Conservation (phyloP, 30 jellyfish, hydroid and myxozoan genomes). For the Mastigias papua region DNA sequence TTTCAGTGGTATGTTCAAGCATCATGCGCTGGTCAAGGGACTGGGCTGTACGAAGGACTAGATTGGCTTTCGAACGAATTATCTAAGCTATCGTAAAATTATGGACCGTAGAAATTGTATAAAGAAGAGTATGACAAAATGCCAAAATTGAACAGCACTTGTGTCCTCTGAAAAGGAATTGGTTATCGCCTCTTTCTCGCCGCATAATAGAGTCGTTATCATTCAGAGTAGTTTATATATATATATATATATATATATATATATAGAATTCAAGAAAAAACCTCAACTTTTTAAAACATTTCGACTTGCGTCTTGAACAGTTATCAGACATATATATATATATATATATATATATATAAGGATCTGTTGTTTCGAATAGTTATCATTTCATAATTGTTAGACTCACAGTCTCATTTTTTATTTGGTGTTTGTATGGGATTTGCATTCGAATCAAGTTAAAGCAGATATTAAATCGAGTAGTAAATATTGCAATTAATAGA, state of each 20-base stretch:
- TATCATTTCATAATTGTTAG: neutral
- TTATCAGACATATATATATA: too few relatives aligned
- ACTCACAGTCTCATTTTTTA: neutral
- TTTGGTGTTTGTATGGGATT: neutral
- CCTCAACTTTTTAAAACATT: too few relatives aligned
- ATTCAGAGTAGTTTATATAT: neutral
- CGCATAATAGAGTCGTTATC: neutral
- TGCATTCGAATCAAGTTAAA: too few relatives aligned
- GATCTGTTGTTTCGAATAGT: neutral
- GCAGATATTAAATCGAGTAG: too few relatives aligned
- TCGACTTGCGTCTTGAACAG: too few relatives aligned
- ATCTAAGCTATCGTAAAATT: constrained; percentile 64
- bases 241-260: too few relatives aligned
- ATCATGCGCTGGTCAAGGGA: constrained; percentile 98
- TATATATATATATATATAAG: too few relatives aligned
- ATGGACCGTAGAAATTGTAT: neutral
- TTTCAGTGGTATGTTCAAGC: constrained; percentile 98
- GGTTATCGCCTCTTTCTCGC: too few relatives aligned
- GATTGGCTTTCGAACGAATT: constrained; percentile 97
- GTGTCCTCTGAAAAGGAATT: too few relatives aligned
- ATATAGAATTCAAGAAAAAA: too few relatives aligned
- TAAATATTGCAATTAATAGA: too few relatives aligned
- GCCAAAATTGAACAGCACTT: neutral
- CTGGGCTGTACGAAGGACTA: constrained; percentile 97
- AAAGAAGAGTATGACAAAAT: too few relatives aligned